phyloP scores from a whole-genome alignment of 2,888 invertebrate species.

The Hydriomena furcata region DNA sequence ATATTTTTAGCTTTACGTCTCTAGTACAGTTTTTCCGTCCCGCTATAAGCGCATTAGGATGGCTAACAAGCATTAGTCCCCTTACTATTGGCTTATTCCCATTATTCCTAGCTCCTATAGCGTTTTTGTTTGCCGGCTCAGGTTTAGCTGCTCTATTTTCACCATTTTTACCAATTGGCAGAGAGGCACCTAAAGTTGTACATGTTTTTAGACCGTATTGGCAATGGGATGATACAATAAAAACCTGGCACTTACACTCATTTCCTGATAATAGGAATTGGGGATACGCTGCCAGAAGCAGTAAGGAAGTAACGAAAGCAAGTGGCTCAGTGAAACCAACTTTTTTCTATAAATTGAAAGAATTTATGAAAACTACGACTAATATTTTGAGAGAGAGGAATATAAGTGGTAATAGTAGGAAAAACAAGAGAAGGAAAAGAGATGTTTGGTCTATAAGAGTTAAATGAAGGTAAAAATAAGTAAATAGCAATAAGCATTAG shows the following conservation, averaged over 20 bases:
- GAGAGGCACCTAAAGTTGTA: conserved; percentile 68
- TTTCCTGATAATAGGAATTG: conserved; percentile 61
- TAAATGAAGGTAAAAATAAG: conserved; percentile 37
- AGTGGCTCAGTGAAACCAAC: conserved; percentile 39
- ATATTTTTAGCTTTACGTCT: conserved; percentile 75
- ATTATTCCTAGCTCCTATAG: conserved; percentile 85
- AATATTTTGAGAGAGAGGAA: conserved; percentile 42
- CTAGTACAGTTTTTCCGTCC: conserved; percentile 75
- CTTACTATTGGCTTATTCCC: conserved; percentile 84
- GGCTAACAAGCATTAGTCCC: conserved; percentile 83
- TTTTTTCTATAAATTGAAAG: conserved; percentile 54
- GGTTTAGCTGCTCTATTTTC: conserved; percentile 85
- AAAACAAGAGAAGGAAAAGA: conserved; percentile 62
- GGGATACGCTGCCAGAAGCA: conserved; percentile 43
- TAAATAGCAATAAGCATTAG: background rate
- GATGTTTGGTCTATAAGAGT: conserved; percentile 57
- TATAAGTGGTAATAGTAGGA: conserved; percentile 42
- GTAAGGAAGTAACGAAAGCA: conserved; percentile 38
- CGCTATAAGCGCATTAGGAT: conserved; percentile 76
- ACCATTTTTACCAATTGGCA: conserved; percentile 82
- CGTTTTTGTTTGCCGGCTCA: conserved; percentile 85
- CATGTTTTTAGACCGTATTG: conserved; percentile 76
- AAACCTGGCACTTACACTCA: conserved; percentile 76
- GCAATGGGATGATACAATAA: conserved; percentile 83
- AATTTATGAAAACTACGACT: conserved; percentile 53